Percentiles rank a stretch among this genome's conserved stretches.
phyloP scores from a whole-genome alignment of 2,888 invertebrate genomes.

The Stenchaetothrips biformis region DNA sequence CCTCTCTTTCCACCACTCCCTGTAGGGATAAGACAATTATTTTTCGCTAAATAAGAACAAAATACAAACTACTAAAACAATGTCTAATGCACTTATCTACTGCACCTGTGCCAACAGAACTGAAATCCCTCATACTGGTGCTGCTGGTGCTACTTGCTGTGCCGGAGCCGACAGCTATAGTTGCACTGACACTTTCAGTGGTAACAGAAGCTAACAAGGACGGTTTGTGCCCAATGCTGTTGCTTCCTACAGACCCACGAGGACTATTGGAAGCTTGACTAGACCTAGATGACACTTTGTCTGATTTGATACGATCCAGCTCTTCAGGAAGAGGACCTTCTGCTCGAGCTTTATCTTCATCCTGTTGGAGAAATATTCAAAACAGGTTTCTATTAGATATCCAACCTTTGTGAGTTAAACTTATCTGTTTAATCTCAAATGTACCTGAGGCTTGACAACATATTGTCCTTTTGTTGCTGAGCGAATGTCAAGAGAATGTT shows the following conservation, averaged over 20 bases:
- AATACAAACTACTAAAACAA: neutral
- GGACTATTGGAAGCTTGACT: slow-evolving; percentile 45
- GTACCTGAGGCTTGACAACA: slow-evolving; percentile 57
- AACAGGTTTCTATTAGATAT: slow-evolving; percentile 35
- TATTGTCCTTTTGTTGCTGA: slow-evolving; percentile 60
- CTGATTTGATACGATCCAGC: slow-evolving; percentile 52
- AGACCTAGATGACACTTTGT: slow-evolving; percentile 32
- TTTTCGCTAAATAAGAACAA: neutral
- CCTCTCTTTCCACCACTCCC: slow-evolving; percentile 6
- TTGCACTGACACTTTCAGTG: neutral
- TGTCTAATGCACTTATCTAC: no score
- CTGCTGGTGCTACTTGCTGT: slow-evolving; percentile 26
- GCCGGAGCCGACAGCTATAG: neutral
- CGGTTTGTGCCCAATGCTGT: slow-evolving; percentile 44
- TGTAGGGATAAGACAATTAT: neutral
- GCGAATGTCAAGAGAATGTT: slow-evolving; percentile 68
- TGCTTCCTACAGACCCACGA: slow-evolving; percentile 39
- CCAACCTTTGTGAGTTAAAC: slow-evolving; percentile 31
- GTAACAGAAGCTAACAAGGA: neutral
- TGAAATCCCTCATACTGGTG: slow-evolving; percentile 28
- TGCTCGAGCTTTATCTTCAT: slow-evolving; percentile 63
- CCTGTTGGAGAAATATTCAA: slow-evolving; percentile 47
- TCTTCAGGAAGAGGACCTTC: slow-evolving; percentile 58
- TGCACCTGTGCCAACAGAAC: slow-evolving; percentile 32
- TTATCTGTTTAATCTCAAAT: slow-evolving; percentile 29